Conservation (phyloP, 2,797 vertebrate genomes). For the Parauchenoglanis punctatus region DNA sequence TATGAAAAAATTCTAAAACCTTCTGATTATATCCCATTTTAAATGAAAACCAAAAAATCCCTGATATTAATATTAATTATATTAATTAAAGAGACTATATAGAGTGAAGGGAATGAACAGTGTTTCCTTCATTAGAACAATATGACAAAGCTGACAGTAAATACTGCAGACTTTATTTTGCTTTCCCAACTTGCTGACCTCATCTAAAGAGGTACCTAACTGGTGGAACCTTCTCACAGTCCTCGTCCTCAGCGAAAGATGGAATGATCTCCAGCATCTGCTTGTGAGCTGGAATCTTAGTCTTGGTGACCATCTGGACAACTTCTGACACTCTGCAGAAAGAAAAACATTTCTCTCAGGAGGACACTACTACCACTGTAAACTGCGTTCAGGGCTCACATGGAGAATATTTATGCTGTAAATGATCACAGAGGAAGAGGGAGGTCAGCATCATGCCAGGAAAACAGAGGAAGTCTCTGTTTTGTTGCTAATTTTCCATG, state of each 20-base stretch:
- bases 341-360: conserved; percentile 9
- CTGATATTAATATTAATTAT: background rate
- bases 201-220: conserved; percentile 71
- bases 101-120: background rate
- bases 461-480: conserved; percentile 37
- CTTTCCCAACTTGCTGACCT: conserved; percentile 31
- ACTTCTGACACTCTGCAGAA: conserved; percentile 77
- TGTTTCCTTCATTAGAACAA: background rate
- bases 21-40: background rate
- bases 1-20: background rate
- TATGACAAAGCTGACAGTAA: background rate
- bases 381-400: background rate
- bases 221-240: conserved; percentile 64
- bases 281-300: conserved; percentile 57
- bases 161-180: background rate
- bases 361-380: background rate
- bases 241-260: conserved; percentile 74
- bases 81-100: background rate
- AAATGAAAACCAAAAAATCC: background rate
- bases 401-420: conserved; percentile 27
- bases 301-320: conserved; percentile 64
- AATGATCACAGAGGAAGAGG: conserved; percentile 42
- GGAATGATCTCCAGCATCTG: conserved; percentile 74
- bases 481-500: conserved; percentile 31
- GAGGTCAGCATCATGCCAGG: conserved; percentile 30